Base-by-base conservation (phyloP, 2,113 vertebrate species). In the Misgurnus mizolepis region DNA sequence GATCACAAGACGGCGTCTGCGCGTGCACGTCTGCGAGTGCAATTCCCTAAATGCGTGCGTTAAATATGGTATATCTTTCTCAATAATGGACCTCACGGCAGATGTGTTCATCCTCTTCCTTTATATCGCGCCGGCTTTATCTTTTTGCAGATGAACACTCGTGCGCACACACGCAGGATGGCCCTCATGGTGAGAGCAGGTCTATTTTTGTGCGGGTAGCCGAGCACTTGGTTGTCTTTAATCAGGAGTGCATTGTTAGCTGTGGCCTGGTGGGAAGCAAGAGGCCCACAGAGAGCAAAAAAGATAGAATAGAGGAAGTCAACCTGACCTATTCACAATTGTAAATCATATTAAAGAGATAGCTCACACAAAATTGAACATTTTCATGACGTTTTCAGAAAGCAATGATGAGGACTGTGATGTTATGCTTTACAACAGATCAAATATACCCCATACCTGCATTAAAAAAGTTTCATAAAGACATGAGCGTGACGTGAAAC, bases 241-340 rank as follows among this genome's bases (percentile, higher is more conserved):
- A 84, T 86, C 83, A 84, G 56, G 45, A 61, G 15, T 27, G 72
- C 60, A 80, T 85, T 85, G 85, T 85, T 79, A 85, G 80, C 55
- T 40, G 62, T 69, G 60, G 70, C 75, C 58, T 76, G 81, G 70
- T 67, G 75, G 65, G 78, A 76, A 43, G 41, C 67, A 69, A n/a
- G 34, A 61, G 74, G 78, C 45, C 60, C 50, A 53, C 53, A 67
- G 50, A 34, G 45, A 10, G 60, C 41, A 56, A 14, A 72, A 80
- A 40, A 65, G 43, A 53, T 22, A 56, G 53, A 55, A 50, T 18
- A 8, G 64, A 74, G 41, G 45, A 70, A 74, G 43, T 7, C 40
- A 60, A n/a, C 10, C 4, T 67, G 34, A 15, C 45, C 61, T 41
- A 5, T 47, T 18, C 39, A 61, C 39, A 27, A 10, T 4, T 5